Percentiles rank a stretch among this genome's conserved stretches.
These are phyloP conservation scores for Lucifuga dentata DNA, from an alignment of 2,113 vertebrate genomes.

Conservation along the genomic window DNA sequence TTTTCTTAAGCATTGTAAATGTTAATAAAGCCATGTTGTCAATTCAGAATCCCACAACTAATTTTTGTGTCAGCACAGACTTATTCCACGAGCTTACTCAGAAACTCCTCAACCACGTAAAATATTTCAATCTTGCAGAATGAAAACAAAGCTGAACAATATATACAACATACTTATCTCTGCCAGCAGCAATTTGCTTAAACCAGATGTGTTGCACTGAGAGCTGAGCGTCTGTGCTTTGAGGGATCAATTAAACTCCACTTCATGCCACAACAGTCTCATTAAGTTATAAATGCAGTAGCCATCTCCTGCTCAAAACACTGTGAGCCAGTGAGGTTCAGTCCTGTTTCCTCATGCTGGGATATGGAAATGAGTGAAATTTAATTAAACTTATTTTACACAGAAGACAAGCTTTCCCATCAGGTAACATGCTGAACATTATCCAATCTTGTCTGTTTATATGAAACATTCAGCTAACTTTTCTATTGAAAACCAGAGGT, in stretches of 20 bases:
- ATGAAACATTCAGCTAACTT: too few species aligned
- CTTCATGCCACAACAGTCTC: constrained; percentile 66
- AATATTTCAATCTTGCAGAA: constrained; percentile 38
- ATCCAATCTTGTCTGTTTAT: too few species aligned
- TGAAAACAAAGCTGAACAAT: constrained; percentile 39
- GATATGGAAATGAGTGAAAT: neutral
- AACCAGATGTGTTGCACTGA: constrained; percentile 76
- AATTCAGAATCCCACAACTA: constrained; percentile 8
- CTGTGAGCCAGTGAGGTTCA: constrained; percentile 19
- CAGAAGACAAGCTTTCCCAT: too few species aligned
- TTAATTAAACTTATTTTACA: too few species aligned
- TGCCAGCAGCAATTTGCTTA: constrained; percentile 60
- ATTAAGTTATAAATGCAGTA: constrained; percentile 71
- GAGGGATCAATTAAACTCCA: constrained; percentile 71
- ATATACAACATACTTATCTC: constrained; percentile 67
- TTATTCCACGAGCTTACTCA: too few species aligned
- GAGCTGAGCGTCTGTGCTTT: constrained; percentile 62
- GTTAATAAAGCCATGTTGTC: constrained; percentile 22
- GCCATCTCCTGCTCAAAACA: constrained; percentile 41
- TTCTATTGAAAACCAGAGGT: too few species aligned
- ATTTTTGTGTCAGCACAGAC: constrained; percentile 8
- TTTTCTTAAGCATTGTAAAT: constrained; percentile 2
- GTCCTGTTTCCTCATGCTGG: constrained; percentile 3
- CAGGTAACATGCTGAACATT: too few species aligned
- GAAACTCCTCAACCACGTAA: constrained; percentile 24